Evolutionary conservation across 2,113 vertebrate genomes (phyloP).

Genomic region (Bubo bubo): DNA sequence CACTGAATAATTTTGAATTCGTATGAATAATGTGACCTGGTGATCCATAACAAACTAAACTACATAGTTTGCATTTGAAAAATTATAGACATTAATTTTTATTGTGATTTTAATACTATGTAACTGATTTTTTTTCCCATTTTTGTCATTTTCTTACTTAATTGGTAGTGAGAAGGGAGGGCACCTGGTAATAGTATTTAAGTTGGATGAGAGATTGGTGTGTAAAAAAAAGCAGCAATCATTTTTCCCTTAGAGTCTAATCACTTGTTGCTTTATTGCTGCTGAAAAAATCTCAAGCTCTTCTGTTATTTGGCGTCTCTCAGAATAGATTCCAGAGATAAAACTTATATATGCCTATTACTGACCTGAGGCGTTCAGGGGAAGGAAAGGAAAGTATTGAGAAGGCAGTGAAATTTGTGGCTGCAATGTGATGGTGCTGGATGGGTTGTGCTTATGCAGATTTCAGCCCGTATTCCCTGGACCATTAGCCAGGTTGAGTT

Average conservation of each 20-base stretch:
- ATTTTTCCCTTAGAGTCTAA: neutral
- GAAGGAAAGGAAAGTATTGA: neutral
- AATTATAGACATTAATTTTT: neutral
- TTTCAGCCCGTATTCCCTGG: neutral
- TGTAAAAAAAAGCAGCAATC: neutral
- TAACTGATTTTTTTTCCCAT: accelerated
- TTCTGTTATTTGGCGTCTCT: neutral
- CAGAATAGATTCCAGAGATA: neutral
- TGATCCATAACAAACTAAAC: neutral
- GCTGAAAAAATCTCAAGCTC: neutral
- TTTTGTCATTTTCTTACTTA: neutral
- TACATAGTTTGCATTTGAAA: neutral
- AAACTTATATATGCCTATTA: neutral
- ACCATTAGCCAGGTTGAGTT: neutral
- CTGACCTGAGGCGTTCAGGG: neutral
- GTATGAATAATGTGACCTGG: neutral
- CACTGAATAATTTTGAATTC: neutral
- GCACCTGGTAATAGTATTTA: neutral
- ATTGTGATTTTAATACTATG: neutral
- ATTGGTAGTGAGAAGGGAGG: neutral
- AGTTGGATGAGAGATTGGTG: neutral
- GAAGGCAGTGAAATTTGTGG: neutral
- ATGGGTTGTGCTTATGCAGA: neutral
- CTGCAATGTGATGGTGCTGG: neutral
- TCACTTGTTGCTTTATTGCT: neutral